A percentile compares a stretch with the other conserved stretches of the same genome.
Conservation (phyloP, 2,888 invertebrate genomes). For the Drosophila anomelani region DNA sequence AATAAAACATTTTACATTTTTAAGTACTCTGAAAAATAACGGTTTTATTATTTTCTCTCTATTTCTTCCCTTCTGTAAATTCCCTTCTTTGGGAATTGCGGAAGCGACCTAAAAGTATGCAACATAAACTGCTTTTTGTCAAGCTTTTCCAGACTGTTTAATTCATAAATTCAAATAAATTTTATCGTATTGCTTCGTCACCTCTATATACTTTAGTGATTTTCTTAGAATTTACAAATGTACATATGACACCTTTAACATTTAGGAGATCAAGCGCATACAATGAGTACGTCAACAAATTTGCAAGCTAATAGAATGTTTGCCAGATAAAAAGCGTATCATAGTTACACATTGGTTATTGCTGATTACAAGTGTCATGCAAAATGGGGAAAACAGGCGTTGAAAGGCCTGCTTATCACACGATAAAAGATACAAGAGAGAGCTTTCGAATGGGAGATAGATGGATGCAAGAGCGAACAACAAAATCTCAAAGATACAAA, state of each 20-base stretch:
- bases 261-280: neutral
- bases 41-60: neutral
- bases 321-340: constrained; percentile 21
- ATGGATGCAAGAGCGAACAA: neutral
- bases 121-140: neutral
- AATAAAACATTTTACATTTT: neutral
- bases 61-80: too few relatives aligned
- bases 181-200: neutral
- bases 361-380: constrained; percentile 45
- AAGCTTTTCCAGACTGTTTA: neutral
- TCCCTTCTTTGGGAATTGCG: neutral
- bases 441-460: neutral
- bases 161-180: neutral
- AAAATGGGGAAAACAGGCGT: constrained; percentile 15
- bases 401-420: constrained; percentile 16
- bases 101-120: neutral
- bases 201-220: too few relatives aligned
- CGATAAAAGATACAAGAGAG: neutral
- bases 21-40: neutral
- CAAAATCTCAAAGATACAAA: neutral
- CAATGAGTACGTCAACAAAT: neutral
- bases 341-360: constrained; percentile 24
- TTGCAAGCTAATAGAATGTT: constrained; percentile 6
- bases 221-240: neutral
- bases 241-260: constrained; percentile 7